A percentile compares a stretch with the other conserved stretches of the same genome.
phyloP scores from a whole-genome alignment of 2,113 vertebrate genomes.

The Nansenia antarctica region DNA sequence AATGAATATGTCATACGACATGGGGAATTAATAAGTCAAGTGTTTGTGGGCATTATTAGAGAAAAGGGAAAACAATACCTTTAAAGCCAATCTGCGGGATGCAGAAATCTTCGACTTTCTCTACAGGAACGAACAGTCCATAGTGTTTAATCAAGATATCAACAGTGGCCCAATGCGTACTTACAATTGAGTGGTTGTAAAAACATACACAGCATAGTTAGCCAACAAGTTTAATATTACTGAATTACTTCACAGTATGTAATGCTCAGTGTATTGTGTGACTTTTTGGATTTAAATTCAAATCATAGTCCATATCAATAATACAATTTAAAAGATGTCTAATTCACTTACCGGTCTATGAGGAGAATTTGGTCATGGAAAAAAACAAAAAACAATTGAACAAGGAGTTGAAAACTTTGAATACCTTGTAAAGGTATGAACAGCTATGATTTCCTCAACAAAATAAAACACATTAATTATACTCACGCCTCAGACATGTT shows the following conservation, averaged over 20 bases:
- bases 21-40: too few species aligned
- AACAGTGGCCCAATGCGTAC: too few species aligned
- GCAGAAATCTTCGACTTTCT: conserved; percentile 66
- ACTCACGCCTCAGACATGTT: conserved; percentile 71
- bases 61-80: conserved; percentile 43
- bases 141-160: too few species aligned
- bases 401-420: neutral
- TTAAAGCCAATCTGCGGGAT: conserved; percentile 65
- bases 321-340: neutral
- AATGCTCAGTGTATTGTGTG: too few species aligned
- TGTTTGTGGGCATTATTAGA: neutral
- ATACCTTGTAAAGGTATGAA: neutral
- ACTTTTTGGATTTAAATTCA: neutral
- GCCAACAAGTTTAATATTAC: too few species aligned
- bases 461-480: neutral
- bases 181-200: too few species aligned
- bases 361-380: neutral
- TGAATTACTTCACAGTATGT: too few species aligned
- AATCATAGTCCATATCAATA: neutral
- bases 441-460: neutral
- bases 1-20: too few species aligned
- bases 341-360: conserved; percentile 53
- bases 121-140: conserved; percentile 26
- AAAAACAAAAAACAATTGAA: neutral
- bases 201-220: too few species aligned